Evolutionary conservation across 2,113 vertebrate genomes (phyloP).

Genomic region (Cyanoramphus novaezelandiae): DNA sequence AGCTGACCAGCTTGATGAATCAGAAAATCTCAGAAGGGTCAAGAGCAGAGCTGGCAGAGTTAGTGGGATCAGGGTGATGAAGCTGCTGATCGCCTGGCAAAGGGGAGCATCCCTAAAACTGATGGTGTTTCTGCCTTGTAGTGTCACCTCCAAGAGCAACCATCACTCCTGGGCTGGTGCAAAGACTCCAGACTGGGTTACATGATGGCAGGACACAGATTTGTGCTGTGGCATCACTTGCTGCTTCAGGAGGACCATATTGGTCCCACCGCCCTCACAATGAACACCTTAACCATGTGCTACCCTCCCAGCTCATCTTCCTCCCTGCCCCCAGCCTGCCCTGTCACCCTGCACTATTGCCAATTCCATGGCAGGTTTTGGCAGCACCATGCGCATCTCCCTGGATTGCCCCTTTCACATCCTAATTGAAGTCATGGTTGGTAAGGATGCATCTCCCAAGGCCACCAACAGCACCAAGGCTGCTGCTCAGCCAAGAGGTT

Average conservation of each 20-base stretch:
- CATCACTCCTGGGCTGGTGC: neutral
- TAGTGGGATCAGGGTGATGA: neutral
- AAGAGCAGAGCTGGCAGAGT: neutral
- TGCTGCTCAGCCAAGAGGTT: neutral
- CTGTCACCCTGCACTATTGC: neutral
- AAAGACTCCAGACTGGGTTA: neutral
- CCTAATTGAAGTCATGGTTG: accelerated
- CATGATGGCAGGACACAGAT: neutral
- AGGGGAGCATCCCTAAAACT: neutral
- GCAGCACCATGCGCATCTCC: accelerated
- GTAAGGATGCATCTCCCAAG: neutral
- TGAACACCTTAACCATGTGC: accelerated
- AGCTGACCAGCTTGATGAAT: neutral
- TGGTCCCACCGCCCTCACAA: neutral
- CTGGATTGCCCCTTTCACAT: neutral
- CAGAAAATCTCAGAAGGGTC: neutral
- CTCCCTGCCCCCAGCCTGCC: neutral
- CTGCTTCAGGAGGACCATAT: neutral
- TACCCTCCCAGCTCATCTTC: neutral
- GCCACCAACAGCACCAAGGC: neutral
- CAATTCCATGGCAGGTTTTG: neutral
- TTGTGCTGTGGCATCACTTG: neutral
- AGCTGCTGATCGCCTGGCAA: neutral
- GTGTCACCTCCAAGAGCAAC: neutral
- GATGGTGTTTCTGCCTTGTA: neutral